A percentile compares a stretch with the other conserved stretches of the same genome.
These are phyloP conservation scores for Muschampia plurimacula DNA, from an alignment of 2,888 invertebrate genomes.

Conservation along the genomic window DNA sequence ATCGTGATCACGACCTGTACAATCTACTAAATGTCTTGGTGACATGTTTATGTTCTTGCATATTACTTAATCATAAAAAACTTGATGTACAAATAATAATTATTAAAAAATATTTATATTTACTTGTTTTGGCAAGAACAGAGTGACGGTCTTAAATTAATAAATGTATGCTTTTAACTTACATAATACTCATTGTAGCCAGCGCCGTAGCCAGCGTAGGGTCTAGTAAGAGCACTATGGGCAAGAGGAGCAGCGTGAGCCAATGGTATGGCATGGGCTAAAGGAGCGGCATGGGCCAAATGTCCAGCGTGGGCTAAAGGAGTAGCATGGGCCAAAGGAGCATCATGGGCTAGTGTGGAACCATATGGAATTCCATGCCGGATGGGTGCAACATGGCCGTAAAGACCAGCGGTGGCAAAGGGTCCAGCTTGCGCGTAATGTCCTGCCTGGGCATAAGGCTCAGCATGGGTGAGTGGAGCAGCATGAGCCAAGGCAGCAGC, in stretches of 20 bases:
- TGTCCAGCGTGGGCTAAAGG: slow-evolving; percentile 54
- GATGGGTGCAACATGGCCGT: slow-evolving; percentile 42
- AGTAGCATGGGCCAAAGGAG: slow-evolving; percentile 47
- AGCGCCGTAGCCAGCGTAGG: slow-evolving; percentile 39
- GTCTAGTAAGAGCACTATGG: slow-evolving; percentile 46
- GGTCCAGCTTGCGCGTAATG: slow-evolving; percentile 48
- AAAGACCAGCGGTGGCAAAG: slow-evolving; percentile 50
- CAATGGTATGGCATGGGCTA: slow-evolving; percentile 47
- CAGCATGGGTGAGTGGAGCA: slow-evolving; percentile 49
- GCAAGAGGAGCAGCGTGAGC: slow-evolving; percentile 43
- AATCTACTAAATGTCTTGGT: slow-evolving; percentile 8
- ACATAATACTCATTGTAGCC: slow-evolving; percentile 54
- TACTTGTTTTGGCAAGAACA: no score
- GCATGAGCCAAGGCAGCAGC: slow-evolving; percentile 45
- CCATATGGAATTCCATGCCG: slow-evolving; percentile 47
- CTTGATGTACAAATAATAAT: neutral
- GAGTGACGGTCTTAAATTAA: neutral
- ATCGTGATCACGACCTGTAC: slow-evolving; percentile 31
- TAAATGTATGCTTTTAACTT: slow-evolving; percentile 42
- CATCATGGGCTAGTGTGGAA: slow-evolving; percentile 47
- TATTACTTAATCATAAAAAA: neutral
- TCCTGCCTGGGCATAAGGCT: slow-evolving; percentile 52
- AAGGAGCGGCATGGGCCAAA: slow-evolving; percentile 50
- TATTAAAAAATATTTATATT: neutral
- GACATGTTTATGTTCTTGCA: slow-evolving; percentile 8